A percentile compares a stretch with the other conserved stretches of the same genome.
phyloP scores from a whole-genome alignment of 2,797 vertebrate species.

The Adrianichthys oophorus region DNA sequence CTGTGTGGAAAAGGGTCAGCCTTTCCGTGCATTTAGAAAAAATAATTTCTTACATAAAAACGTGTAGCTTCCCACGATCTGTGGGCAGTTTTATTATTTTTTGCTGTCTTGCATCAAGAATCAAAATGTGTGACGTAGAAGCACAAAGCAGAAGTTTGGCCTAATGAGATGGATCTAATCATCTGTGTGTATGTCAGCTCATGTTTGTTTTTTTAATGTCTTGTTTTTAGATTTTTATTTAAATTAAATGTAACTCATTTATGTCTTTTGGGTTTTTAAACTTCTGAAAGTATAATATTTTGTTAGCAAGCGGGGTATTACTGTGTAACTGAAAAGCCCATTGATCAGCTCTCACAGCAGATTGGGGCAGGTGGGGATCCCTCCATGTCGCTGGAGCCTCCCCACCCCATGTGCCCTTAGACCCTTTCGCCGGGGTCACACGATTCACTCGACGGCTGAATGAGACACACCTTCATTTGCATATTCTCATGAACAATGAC shows the following conservation, averaged over 20 bases:
- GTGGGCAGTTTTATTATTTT: conserved; percentile 67
- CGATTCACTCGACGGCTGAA: conserved; percentile 71
- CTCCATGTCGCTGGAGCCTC: conserved; percentile 49
- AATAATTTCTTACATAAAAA: conserved; percentile 32
- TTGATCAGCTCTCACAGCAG: conserved; percentile 53
- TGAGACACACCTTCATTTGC: conserved; percentile 71
- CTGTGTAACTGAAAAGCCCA: conserved; percentile 35
- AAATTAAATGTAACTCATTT: conserved; percentile 69
- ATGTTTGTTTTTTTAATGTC: conserved; percentile 33
- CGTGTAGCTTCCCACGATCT: conserved; percentile 55
- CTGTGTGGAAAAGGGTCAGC: conserved; percentile 38
- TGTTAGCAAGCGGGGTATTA: conserved; percentile 68
- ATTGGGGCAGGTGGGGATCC: conserved; percentile 49
- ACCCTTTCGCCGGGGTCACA: conserved; percentile 65
- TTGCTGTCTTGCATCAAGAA: conserved; percentile 85
- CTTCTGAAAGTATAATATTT: conserved; percentile 55
- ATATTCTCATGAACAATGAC: conserved; percentile 67
- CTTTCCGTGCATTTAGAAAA: conserved; percentile 40
- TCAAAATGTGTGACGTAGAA: conserved; percentile 59
- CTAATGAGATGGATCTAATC: conserved; percentile 25
- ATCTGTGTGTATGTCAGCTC: conserved; percentile 46
- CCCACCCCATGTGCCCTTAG: conserved; percentile 61
- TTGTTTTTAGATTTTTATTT: conserved; percentile 63
- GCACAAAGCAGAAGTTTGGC: conserved; percentile 36
- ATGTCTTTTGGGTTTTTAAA: conserved; percentile 42